A percentile compares a stretch with the other conserved stretches of the same genome.
These are phyloP conservation scores for Anas platyrhynchos DNA, from an alignment of 2,113 vertebrate genomes.

Conservation along the genomic window DNA sequence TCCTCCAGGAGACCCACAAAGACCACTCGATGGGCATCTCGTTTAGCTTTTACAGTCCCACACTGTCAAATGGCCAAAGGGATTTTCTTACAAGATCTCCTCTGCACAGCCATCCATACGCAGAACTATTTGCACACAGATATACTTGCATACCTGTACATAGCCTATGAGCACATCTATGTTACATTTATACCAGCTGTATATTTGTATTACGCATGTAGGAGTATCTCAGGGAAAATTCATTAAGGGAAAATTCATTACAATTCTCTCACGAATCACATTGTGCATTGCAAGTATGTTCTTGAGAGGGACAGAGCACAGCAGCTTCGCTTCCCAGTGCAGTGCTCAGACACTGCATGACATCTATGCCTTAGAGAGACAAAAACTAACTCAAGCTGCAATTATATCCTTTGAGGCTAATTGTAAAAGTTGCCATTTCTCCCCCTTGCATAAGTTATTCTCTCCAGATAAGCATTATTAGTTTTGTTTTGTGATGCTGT, in stretches of 20 bases:
- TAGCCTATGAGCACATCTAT: accelerated
- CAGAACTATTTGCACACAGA: not conserved
- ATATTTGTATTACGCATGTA: accelerated
- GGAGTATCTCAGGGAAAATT: not conserved
- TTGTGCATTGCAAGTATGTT: not conserved
- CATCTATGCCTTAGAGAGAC: not conserved
- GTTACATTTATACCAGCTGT: not conserved
- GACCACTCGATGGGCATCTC: not conserved
- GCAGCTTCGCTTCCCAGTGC: not conserved
- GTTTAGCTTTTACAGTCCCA: not conserved
- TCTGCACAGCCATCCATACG: not conserved
- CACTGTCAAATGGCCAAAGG: not conserved
- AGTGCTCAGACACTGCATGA: not conserved
- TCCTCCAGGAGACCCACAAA: not conserved
- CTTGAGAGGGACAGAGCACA: not conserved
- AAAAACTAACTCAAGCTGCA: not conserved
- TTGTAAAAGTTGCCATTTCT: not conserved
- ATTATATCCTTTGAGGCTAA: not conserved
- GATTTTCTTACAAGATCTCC: not conserved
- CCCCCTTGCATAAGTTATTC: not conserved
- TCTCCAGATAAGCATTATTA: not conserved
- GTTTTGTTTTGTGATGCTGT: not conserved
- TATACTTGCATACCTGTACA: not conserved
- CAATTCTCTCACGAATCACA: not conserved
- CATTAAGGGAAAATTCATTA: not conserved